A percentile compares a stretch with the other conserved stretches of the same genome.
Conservation (phyloP, 2,113 vertebrate species). For the Nyctereutes procyonoides region DNA sequence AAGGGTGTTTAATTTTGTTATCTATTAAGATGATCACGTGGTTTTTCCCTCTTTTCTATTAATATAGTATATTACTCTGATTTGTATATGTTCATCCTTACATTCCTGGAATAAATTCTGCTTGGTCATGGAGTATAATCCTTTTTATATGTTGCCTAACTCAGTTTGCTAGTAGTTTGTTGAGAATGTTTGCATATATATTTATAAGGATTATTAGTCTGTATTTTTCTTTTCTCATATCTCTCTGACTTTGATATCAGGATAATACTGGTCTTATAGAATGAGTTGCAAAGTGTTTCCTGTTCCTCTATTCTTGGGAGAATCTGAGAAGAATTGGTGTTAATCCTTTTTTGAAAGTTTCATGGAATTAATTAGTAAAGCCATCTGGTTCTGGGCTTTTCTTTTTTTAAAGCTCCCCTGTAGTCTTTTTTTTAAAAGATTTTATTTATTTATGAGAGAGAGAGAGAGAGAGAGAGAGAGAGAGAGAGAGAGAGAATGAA, state of each 20-base stretch:
- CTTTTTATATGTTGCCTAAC: background rate
- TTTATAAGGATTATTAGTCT: background rate
- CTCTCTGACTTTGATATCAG: background rate
- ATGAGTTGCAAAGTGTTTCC: background rate
- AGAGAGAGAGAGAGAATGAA: background rate
- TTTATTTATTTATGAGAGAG: background rate
- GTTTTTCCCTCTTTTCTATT: background rate
- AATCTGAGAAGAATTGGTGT: background rate
- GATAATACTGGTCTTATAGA: background rate
- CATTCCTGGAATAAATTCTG: background rate
- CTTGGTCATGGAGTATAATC: background rate
- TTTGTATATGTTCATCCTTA: background rate
- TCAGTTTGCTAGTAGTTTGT: background rate
- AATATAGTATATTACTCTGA: background rate
- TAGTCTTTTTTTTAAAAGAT: background rate
- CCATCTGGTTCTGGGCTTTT: background rate
- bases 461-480: no score
- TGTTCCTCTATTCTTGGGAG: background rate
- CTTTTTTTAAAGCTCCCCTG: background rate
- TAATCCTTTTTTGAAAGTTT: background rate
- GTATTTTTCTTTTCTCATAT: slow-evolving; percentile 16
- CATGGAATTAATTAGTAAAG: background rate
- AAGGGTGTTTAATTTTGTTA: background rate
- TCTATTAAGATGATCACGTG: background rate
- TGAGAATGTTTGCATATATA: background rate